Evolutionary conservation across 2,113 vertebrate genomes (phyloP).

Genomic region (Platanista minor): DNA sequence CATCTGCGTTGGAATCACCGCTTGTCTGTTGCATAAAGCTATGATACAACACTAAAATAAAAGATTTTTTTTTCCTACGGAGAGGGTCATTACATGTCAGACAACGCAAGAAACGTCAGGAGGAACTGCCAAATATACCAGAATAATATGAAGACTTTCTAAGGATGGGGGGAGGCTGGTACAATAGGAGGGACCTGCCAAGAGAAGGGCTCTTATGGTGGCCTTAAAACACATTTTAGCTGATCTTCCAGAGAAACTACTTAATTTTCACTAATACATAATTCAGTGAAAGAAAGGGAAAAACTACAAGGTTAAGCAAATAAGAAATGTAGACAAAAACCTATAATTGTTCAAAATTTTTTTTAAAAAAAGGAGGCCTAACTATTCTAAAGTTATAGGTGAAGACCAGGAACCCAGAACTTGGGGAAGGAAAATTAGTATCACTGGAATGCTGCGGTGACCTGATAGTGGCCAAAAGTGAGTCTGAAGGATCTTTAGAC

Average conservation of each 20-base stretch:
- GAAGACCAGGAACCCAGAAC: neutral
- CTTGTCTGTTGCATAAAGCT: neutral
- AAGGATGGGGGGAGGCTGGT: neutral
- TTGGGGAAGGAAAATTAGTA: neutral
- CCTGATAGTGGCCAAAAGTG: neutral
- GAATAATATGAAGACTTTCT: neutral
- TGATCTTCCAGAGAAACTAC: neutral
- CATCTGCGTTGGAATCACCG: neutral
- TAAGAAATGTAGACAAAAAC: neutral
- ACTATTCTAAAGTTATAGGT: neutral
- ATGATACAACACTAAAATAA: neutral
- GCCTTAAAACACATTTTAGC: neutral
- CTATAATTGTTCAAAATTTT: neutral
- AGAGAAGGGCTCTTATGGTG: too few species aligned
- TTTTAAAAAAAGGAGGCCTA: neutral
- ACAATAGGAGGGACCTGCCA: rapidly evolving
- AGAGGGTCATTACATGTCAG: neutral
- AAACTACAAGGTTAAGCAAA: neutral
- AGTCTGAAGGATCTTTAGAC: neutral
- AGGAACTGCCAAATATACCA: neutral
- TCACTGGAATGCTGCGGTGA: neutral
- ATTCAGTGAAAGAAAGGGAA: neutral
- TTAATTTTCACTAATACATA: neutral
- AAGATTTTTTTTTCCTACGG: too few species aligned
- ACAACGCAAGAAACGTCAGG: neutral